Base-by-base conservation (phyloP, 2,113 vertebrate species). In the Eleginops maclovinus region DNA sequence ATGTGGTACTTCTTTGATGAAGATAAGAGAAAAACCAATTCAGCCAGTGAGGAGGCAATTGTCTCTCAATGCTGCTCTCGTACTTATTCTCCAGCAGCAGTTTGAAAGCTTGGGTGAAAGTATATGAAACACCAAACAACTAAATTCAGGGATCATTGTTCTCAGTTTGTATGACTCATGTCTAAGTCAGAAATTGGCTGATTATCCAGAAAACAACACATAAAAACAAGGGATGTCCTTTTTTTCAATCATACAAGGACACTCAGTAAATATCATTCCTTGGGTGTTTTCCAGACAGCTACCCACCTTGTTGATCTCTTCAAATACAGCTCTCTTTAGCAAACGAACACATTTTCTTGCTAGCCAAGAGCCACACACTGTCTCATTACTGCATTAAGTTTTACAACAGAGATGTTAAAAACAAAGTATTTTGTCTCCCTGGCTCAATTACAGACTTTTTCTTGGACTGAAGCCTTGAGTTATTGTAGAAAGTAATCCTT, bases 1-100 rank as follows among this genome's bases (percentile, higher is more conserved):
- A 68, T 72, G 46, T 75, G 53, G 36, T 63, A 13, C 51, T 60
- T 69, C 72, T 85, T 79, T 87, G 87, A 89, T 86, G 77, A 85
- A 83, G 73, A 91, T 71, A 75, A 83, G 83, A 88, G 82, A 88
- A 78, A n/a, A 77, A 79, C 43, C 68, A 85, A 77, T 85, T 75
- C 75, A 77, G 31, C 22, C 71, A 77, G 59, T 54, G 55, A 77
- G 80, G 66, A 87, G 53, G 72, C 54, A 50, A 47, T 54, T 73
- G 59, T 72, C 54, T 65, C 44, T 24, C 19, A 28, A 2, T 46
- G 62, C 12, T 31, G 43, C 64, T 65, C 77, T 69, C 64, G 13
- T 72, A 59, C 65, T 72, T 79, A 82, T 74, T 78, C 72, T 67
- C 12, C 70, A 21, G 78, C 75, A 77, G 83, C 77, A 73, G 84